Base-by-base conservation (phyloP, 2,113 vertebrate species). In the Myxocyprinus asiaticus region DNA sequence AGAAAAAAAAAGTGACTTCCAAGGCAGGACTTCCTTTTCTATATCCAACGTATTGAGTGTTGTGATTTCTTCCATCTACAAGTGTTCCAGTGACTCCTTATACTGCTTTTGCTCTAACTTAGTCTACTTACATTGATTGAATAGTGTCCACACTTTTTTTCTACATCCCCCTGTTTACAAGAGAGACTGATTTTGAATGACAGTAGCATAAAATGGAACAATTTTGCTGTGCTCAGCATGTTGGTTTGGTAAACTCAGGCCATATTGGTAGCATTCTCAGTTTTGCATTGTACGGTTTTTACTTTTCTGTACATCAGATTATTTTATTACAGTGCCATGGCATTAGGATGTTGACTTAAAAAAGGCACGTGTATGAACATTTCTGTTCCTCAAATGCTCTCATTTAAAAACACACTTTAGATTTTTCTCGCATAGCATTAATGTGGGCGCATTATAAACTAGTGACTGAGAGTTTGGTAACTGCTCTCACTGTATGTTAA, bases 401-500 rank as follows among this genome's bases (percentile, higher is more conserved):
- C 6, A 72, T 73, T 59, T 4, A 0, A 44, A 45, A 59, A 45
- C 3, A 45, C 47, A 45, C 6, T 44, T 33, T 33, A 33, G 1
- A 53, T 9, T 42, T 15, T n/a, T 72, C 45, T 73, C n/a, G 17
- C 47, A 48, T 59, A 17, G 55, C 44, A 42, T 78, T 62, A 59
- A 69, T 78, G 55, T 51, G 7, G 43, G 76, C 58, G 44, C 17
- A 11, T 59, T 51, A 51, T 63, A 76, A 69, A 56, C 14, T 45
- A 67, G 51, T 50, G 58, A 44, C 71, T 63, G 64, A 53, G 58
- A 6, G 10, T 45, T 33, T 12, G 22, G 50, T 71, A 67, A 77
- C 53, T 48, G 56, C 51, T n/a, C 14, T 33, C 42, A 44, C 58
- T 79, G 17, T 73, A 65, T 73, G 61, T 56, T 58, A 55, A 79